Evolutionary conservation across 2,113 vertebrate genomes (phyloP), one percentile per base, ranked within the genome.

Genomic region (Nothocercus nigrocapillus): DNA sequence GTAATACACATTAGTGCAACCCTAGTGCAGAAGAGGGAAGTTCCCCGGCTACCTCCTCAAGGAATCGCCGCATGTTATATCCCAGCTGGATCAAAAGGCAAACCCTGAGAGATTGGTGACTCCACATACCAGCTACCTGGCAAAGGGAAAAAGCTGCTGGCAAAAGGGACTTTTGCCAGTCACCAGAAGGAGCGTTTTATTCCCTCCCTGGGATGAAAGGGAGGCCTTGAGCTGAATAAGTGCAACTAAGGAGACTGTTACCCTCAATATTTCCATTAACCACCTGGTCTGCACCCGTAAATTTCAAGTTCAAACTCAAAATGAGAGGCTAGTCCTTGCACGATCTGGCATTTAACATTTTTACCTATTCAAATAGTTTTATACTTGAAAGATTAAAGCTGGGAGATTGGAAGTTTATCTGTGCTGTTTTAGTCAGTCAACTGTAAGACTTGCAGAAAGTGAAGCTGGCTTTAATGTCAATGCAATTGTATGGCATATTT

Each of bases 371-470:
- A 34, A 78, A 18, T 2, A 44, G 30, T 1, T 63, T 59, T 70
- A 21, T 1, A 45, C 12, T 28, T 54, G 42, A 49, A 0, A 0
- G 3, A 36, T 12, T 64, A 42, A 86, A 68, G 9, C 58, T 11
- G 7, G 51, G 59, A 20, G 30, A 34, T 32, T 20, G 40, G 7
- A 30, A 45, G 27, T 36, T 36, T 21, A 7, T 10, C 17, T 34
- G 8, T 20, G 25, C 38, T 22, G 24, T 68, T 28, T 22, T 53
- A 68, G 32, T 25, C 44, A 54, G 30, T 32, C 42, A 21, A 14
- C 32, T 36, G 51, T 13, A 30, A 34, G 22, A 68, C 63, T 44
- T 81, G 13, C 17, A 36, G 24, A n/a, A 80, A 56, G 3, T 13
- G 22, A 38, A 54, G 24, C 22, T 54, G 25, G 32, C 38, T 85